Conservation (phyloP, 2,113 vertebrate genomes). For the Phylloscopus trochilus region DNA sequence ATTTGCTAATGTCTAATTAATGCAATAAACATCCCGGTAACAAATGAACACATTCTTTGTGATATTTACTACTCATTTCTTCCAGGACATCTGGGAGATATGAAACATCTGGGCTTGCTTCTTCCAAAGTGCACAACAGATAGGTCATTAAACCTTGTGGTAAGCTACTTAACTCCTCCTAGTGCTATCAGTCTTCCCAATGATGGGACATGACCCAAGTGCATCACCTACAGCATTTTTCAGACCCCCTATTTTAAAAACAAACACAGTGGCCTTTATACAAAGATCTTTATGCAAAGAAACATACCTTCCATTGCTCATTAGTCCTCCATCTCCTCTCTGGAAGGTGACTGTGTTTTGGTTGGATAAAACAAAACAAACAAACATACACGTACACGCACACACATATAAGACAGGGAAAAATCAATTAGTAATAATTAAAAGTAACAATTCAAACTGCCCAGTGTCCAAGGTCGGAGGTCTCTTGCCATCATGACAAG, state of each 20-base stretch:
- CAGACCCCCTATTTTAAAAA: constrained; percentile 46
- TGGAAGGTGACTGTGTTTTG: constrained; percentile 91
- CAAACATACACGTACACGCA: constrained; percentile 12
- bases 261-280: background rate
- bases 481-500: constrained; percentile 34
- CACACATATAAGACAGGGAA: constrained; percentile 50
- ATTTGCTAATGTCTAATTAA: constrained; percentile 99
- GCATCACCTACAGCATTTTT: background rate
- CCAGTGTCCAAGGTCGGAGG: background rate
- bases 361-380: constrained; percentile 33
- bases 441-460: constrained; percentile 39
- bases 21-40: constrained; percentile 91
- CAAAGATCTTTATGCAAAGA: constrained; percentile 15
- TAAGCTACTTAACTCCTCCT: constrained; percentile 68
- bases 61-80: constrained; percentile 79
- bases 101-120: constrained; percentile 88
- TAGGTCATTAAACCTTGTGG: constrained; percentile 69
- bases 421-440: constrained; percentile 69
- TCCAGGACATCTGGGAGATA: constrained; percentile 81
- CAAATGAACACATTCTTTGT: constrained; percentile 88
- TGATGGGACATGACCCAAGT: constrained; percentile 35
- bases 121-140: constrained; percentile 73
- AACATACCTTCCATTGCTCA: constrained; percentile 98
- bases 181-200: constrained; percentile 53
- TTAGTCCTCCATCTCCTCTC: constrained; percentile 95